Conservation (phyloP, 2,797 vertebrate species). For the Eurystomus glaucurus region DNA sequence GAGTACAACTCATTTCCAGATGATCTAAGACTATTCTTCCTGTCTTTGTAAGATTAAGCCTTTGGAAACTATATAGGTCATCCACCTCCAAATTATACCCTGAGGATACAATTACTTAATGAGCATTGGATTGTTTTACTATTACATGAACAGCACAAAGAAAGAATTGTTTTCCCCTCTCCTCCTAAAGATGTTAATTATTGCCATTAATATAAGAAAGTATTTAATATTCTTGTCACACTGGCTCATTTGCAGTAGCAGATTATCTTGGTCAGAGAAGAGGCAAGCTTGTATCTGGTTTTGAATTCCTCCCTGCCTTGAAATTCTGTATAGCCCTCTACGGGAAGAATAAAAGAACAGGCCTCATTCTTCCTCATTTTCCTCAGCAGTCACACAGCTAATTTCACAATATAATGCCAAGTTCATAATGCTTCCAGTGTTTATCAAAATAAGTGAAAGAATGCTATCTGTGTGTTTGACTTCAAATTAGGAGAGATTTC, state of each 20-base stretch:
- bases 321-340: background rate
- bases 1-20: background rate
- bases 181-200: slow-evolving; percentile 20
- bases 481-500: background rate
- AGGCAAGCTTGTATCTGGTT: background rate
- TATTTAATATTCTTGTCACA: slow-evolving; percentile 42
- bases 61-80: background rate
- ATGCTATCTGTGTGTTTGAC: background rate
- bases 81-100: background rate
- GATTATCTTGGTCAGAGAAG: background rate
- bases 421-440: background rate
- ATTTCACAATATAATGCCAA: background rate
- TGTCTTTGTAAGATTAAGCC: background rate
- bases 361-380: background rate
- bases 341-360: slow-evolving; percentile 4
- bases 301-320: background rate
- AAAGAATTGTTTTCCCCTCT: slow-evolving; percentile 2
- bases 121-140: background rate
- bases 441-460: background rate
- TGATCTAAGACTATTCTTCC: background rate
- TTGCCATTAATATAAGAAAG: background rate
- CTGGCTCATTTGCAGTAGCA: background rate
- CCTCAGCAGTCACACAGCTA: background rate
- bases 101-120: background rate
- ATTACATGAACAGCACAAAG: background rate